Evolutionary conservation across 1,140 invertebrate genomes (phyloP).

Genomic region (Triops longicaudatus): DNA sequence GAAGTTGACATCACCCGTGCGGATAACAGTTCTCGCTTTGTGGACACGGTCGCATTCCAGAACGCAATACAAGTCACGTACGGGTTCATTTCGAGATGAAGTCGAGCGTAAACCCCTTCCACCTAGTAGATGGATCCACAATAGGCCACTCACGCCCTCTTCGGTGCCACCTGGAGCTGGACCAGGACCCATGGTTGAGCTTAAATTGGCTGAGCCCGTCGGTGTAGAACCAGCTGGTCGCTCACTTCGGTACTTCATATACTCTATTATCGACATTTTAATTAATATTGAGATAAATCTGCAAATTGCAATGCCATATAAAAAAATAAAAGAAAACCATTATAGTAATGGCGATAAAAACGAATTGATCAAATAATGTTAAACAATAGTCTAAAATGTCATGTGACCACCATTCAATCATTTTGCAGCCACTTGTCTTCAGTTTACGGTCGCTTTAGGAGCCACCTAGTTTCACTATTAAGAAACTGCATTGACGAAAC

Average conservation of each 20-base stretch:
- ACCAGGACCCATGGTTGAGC: slow-evolving; percentile 17
- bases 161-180: slow-evolving; percentile 35
- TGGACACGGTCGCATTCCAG: slow-evolving; percentile 93
- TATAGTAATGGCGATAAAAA: not conserved
- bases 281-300: too few species aligned
- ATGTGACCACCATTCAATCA: too few species aligned
- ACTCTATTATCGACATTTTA: slow-evolving; percentile 53
- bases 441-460: too few species aligned
- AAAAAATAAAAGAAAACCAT: too few species aligned
- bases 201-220: not conserved
- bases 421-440: too few species aligned
- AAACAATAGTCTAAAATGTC: too few species aligned
- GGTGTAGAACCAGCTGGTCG: slow-evolving; percentile 45
- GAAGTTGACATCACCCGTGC: slow-evolving; percentile 92
- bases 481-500: not conserved
- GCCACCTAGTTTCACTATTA: too few species aligned
- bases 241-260: slow-evolving; percentile 84
- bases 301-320: too few species aligned
- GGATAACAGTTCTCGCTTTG: slow-evolving; percentile 93
- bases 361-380: too few species aligned
- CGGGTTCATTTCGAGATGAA: slow-evolving; percentile 43
- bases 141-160: slow-evolving; percentile 69
- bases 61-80: slow-evolving; percentile 90
- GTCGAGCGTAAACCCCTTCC: slow-evolving; percentile 76
- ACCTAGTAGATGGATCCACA: slow-evolving; percentile 82